These are phyloP conservation scores for Apis laboriosa DNA, from an alignment of 1,140 invertebrate genomes.

Conservation along the genomic window DNA sequence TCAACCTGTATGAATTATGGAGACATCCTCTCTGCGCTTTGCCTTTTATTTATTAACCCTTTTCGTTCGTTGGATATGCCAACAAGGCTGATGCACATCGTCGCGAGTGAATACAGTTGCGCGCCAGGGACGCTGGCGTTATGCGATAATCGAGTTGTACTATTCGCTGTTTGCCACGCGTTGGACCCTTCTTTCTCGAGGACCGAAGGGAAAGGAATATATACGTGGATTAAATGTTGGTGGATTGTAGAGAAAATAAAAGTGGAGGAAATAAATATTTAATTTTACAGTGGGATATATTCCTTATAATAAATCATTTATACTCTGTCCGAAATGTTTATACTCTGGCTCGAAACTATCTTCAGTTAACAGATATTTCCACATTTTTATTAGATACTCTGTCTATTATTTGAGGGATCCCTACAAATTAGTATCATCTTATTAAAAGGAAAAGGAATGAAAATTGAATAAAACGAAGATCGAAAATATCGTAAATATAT, in stretches of 20 bases:
- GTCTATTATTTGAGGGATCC: too few relatives aligned
- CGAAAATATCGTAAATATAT: too few relatives aligned
- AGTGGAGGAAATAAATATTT: too few relatives aligned
- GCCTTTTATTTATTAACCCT: slow-evolving; percentile 46
- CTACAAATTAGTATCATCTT: too few relatives aligned
- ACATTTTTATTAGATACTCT: too few relatives aligned
- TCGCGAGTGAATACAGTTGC: slow-evolving; percentile 1
- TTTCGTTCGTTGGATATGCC: slow-evolving; percentile 21
- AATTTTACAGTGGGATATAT: too few relatives aligned
- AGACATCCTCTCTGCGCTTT: neutral
- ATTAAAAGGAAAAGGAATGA: too few relatives aligned
- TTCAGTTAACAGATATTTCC: too few relatives aligned
- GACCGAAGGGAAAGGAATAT: neutral
- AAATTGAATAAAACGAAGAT: too few relatives aligned
- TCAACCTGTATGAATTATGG: slow-evolving; percentile 28
- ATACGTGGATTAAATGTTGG: neutral
- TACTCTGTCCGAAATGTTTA: too few relatives aligned
- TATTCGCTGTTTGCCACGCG: slow-evolving; percentile 18
- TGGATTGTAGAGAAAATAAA: neutral
- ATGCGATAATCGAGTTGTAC: slow-evolving; percentile 28
- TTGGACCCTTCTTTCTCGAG: neutral
- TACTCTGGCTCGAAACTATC: too few relatives aligned
- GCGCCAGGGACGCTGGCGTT: neutral
- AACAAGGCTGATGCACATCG: slow-evolving; percentile 10
- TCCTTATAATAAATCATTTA: too few relatives aligned